Base-by-base conservation (phyloP, 2,888 invertebrate genomes). In the Limnephilus lunatus region DNA sequence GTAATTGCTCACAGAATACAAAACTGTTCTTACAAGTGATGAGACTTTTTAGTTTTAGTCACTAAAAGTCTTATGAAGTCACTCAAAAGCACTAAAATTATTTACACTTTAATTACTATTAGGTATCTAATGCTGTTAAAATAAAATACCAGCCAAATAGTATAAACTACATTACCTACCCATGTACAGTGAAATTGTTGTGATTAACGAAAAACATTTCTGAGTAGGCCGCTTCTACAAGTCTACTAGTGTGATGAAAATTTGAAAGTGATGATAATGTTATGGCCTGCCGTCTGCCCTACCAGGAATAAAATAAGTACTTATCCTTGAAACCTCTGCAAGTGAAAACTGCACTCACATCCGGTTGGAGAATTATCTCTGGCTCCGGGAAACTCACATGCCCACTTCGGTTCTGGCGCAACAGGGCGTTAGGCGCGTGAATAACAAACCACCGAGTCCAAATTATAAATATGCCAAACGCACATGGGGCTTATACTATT, bases 401-500 rank as follows among this genome's bases (percentile, higher is more conserved):
- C 15, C 82, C 82, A 82, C 32, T 83, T 35, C 19, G 82, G 82
- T 83, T 83, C 82, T 83, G 82, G 82, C 82, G 82, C 82, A 83
- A 83, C 19, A 83, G 14, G 5, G 32, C 82, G 82, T 35, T 32
- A 35, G 39, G 85, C n/a, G 68, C 44, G 35, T 85, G 85, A 85
- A 85, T 85, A 85, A 85, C 35, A 35, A 85, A 39, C 85, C 85
- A 85, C 85, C 85, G 85, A 85, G 85, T 39, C 25, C 25, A 25
- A 39, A 35, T 85, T 85, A 85, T 85, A 85, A 85, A 85, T 85
- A 85, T 85, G 35, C 39, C 85, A 85, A 39, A 83, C 19, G 82
- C 82, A 83, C 32, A 83, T 83, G 82, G 82, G 82, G 82, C 32
- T 31, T 32, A 83, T 15, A 83, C 31, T 31, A 83, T 31, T 32